These are phyloP conservation scores for Hassar affinis DNA, from an alignment of 2,113 vertebrate species.

Conservation along the genomic window DNA sequence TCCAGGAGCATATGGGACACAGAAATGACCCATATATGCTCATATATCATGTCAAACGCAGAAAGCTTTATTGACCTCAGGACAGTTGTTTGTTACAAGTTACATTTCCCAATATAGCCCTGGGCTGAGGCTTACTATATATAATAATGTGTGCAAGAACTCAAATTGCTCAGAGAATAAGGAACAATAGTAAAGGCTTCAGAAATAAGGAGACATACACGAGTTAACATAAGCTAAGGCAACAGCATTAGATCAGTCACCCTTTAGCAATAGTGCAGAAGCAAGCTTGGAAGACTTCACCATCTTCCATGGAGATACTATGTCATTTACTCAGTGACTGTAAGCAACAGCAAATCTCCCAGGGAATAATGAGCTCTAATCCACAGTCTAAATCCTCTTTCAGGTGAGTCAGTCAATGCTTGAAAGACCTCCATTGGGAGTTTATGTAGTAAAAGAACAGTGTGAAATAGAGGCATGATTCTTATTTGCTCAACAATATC, in stretches of 20 bases:
- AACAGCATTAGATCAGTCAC: not conserved
- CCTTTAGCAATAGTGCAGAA: not conserved
- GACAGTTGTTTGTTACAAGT: not conserved
- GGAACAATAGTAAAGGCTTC: not conserved
- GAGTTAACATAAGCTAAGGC: not conserved
- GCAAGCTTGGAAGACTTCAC: not conserved
- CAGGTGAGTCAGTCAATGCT: constrained; percentile 15
- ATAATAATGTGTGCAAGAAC: not conserved
- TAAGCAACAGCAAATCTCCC: constrained; percentile 17
- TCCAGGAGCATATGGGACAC: not conserved
- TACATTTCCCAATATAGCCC: not conserved
- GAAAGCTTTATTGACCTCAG: not conserved
- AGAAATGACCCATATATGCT: not conserved
- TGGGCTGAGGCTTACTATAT: not conserved
- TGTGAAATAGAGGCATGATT: constrained; percentile 1
- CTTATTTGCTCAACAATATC: constrained; percentile 8
- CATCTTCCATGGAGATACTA: not conserved
- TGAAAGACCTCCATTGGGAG: not conserved
- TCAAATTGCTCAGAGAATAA: not conserved
- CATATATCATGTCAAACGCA: not conserved
- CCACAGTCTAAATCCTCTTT: constrained; percentile 22
- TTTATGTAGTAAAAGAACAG: constrained; percentile 1
- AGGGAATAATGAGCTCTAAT: constrained; percentile 13
- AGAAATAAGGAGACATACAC: not conserved
- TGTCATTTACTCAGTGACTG: constrained; percentile 2